Conservation (phyloP, 92 coral and sea anemone genomes). For the Epizoanthus illoricatus region DNA sequence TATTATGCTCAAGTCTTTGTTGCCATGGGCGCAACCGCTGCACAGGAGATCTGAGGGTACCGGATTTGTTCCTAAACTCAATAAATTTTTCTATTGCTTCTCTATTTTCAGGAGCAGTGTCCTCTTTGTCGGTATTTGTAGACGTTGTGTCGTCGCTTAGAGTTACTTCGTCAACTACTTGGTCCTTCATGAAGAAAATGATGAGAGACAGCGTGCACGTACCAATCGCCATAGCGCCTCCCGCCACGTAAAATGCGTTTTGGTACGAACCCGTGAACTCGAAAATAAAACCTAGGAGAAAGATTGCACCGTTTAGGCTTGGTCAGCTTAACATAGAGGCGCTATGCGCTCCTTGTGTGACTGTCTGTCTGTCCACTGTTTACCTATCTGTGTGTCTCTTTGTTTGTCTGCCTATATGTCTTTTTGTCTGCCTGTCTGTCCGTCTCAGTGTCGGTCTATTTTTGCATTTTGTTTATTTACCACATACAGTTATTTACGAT, state of each 20-base stretch:
- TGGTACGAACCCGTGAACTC: conserved; percentile 73
- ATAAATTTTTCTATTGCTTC: conserved; percentile 30
- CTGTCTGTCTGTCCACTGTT: not conserved
- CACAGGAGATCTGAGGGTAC: conserved; percentile 32
- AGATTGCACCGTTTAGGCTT: not conserved
- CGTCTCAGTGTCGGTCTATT: not conserved
- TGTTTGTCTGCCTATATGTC: not conserved
- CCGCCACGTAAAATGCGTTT: conserved; percentile 86
- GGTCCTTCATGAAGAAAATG: conserved; percentile 52
- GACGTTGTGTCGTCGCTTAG: conserved; percentile 27
- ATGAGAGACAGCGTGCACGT: conserved; percentile 64
- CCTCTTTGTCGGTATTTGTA: not conserved
- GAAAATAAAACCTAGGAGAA: conserved; percentile 56
- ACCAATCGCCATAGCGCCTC: conserved; percentile 79
- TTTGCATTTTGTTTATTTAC: too few species aligned
- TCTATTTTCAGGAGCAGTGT: not conserved
- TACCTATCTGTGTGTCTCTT: not conserved
- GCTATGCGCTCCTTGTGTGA: too few species aligned
- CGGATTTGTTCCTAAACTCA: conserved; percentile 37
- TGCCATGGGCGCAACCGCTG: conserved; percentile 44
- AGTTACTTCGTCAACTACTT: conserved; percentile 18
- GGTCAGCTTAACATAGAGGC: too few species aligned
- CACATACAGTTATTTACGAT: too few species aligned
- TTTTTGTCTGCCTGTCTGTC: not conserved
- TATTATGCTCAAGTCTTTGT: conserved; percentile 45